Conservation (phyloP, 2,888 invertebrate genomes). For the Polylopha cassiicola region DNA sequence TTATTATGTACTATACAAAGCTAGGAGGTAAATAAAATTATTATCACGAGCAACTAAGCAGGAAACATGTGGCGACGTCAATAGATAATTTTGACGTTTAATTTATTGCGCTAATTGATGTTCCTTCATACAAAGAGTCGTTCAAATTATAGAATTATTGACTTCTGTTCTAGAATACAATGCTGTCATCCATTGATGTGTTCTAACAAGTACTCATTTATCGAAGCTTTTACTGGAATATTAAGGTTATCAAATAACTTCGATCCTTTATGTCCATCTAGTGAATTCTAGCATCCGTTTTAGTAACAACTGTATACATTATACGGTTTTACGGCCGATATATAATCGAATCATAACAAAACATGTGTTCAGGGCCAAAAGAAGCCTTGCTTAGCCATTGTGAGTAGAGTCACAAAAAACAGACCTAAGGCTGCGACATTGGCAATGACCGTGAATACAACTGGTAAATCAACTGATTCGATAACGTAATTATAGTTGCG, state of each 20-base stretch:
- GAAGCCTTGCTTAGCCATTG: conserved; percentile 6
- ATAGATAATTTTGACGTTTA: conserved; percentile 11
- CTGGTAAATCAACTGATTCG: not conserved
- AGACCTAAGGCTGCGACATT: conserved; percentile 8
- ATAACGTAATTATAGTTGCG: not conserved
- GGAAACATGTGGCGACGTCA: conserved; percentile 8
- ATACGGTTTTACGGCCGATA: too few relatives aligned
- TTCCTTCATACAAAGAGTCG: conserved; percentile 4
- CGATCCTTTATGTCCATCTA: too few relatives aligned
- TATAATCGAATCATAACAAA: too few relatives aligned
- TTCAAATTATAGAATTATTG: conserved; percentile 10
- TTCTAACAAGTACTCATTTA: conserved; percentile 3
- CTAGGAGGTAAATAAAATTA: conserved; percentile 5
- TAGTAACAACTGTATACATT: too few relatives aligned
- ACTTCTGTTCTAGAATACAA: not conserved
- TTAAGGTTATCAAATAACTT: conserved; percentile 11
- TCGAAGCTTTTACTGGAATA: not conserved
- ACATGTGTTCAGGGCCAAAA: conserved; percentile 6
- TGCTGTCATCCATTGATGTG: conserved; percentile 1
- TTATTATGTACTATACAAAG: not conserved
- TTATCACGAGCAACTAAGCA: conserved; percentile 12
- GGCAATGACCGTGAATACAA: conserved; percentile 12
- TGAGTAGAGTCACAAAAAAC: conserved; percentile 10
- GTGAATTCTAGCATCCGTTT: too few relatives aligned
- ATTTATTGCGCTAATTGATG: conserved; percentile 17